These are phyloP conservation scores for Ptyas mucosa DNA, from an alignment of 2,113 vertebrate genomes.

Conservation along the genomic window DNA sequence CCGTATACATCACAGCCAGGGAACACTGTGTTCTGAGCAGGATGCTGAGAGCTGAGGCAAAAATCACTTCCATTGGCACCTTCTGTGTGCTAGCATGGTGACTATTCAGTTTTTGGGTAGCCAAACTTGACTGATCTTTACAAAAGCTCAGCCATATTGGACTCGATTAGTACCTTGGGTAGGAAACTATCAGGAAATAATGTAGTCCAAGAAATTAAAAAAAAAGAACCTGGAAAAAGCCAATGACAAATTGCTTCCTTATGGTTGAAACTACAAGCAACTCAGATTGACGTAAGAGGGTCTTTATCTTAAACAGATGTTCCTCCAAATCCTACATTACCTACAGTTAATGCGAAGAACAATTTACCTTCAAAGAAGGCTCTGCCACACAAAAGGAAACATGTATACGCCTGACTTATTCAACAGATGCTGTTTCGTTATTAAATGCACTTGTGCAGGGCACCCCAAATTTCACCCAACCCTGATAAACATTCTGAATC, in stretches of 20 bases:
- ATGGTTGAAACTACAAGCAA: neutral
- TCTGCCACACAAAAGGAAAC: no score
- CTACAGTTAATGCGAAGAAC: neutral
- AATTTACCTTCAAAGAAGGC: neutral
- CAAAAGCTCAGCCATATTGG: neutral
- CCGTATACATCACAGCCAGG: slow-evolving; percentile 11
- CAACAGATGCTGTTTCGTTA: neutral
- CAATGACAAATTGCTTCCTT: neutral
- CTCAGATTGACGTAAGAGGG: neutral
- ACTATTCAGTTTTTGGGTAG: neutral
- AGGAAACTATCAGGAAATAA: neutral
- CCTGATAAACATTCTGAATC: neutral
- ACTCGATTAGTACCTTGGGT: neutral
- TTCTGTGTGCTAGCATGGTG: neutral
- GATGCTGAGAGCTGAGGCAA: neutral
- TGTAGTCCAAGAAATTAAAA: neutral
- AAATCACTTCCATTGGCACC: neutral
- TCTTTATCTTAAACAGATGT: neutral
- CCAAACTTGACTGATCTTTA: neutral
- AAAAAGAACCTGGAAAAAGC: neutral
- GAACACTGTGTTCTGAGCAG: slow-evolving; percentile 14
- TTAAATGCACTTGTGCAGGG: neutral
- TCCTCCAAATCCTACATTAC: neutral
- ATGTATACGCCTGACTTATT: neutral
- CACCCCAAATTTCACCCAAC: neutral